Evolutionary conservation across 1,140 invertebrate genomes (phyloP).

Genomic region (Aphaenogaster rudis): DNA sequence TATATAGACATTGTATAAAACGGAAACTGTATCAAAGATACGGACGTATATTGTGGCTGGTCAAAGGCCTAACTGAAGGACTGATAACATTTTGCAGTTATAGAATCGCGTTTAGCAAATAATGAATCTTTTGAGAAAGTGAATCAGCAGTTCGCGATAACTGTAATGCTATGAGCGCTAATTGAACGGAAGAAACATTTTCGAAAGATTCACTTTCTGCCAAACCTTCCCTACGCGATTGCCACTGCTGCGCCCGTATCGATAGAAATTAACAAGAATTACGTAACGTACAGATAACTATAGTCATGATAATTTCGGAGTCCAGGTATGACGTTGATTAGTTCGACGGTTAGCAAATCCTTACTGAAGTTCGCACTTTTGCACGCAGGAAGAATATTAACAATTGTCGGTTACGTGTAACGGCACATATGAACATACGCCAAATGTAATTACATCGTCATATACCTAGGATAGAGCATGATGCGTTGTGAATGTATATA

Average conservation of each 20-base stretch:
- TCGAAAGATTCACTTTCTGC: slow-evolving; percentile 33
- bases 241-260: slow-evolving; percentile 7
- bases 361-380: slow-evolving; percentile 70
- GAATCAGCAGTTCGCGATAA: slow-evolving; percentile 17
- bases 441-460: slow-evolving; percentile 80
- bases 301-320: slow-evolving; percentile 49
- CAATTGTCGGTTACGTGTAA: slow-evolving; percentile 67
- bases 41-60: slow-evolving; percentile 11
- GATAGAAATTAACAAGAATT: slow-evolving; percentile 24
- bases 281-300: slow-evolving; percentile 29
- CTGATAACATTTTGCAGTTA: slow-evolving; percentile 27
- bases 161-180: slow-evolving; percentile 20
- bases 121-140: slow-evolving; percentile 40
- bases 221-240: slow-evolving; percentile 27
- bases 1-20: slow-evolving; percentile 42
- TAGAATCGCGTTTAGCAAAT: slow-evolving; percentile 11
- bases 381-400: slow-evolving; percentile 76
- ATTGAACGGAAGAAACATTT: slow-evolving; percentile 49
- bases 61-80: slow-evolving; percentile 44
- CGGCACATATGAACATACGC: slow-evolving; percentile 74
- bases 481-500: slow-evolving; percentile 70
- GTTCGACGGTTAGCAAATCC: slow-evolving; percentile 71
- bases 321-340: slow-evolving; percentile 42
- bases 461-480: slow-evolving; percentile 79
- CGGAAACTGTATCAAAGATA: slow-evolving; percentile 57